These are phyloP conservation scores for Cheilosia variabilis DNA, from an alignment of 2,888 invertebrate genomes.

Conservation along the genomic window DNA sequence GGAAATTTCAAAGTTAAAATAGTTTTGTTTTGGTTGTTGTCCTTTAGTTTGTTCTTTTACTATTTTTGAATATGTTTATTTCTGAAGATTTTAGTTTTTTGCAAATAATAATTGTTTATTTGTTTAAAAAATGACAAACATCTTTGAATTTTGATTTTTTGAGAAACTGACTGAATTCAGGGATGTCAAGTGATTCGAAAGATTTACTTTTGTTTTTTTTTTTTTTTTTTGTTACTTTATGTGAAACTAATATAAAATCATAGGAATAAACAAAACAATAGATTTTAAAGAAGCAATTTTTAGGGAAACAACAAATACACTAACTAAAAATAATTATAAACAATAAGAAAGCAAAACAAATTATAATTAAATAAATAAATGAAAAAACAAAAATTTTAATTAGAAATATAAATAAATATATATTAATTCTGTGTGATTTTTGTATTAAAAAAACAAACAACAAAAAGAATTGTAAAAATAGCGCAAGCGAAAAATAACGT, in stretches of 20 bases:
- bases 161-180: no score
- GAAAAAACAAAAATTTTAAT: constrained; percentile 54
- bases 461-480: constrained; percentile 63
- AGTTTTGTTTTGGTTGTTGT: no score
- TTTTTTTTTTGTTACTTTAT: constrained; percentile 20
- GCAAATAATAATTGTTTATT: no score
- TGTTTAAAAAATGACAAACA: no score
- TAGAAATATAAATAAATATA: constrained; percentile 70
- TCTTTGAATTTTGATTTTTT: no score
- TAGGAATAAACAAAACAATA: constrained; percentile 49
- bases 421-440: constrained; percentile 76
- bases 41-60: no score
- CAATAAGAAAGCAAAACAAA: constrained; percentile 37
- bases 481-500: constrained; percentile 43
- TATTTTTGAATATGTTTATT: no score
- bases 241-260: constrained; percentile 37
- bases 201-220: constrained; percentile 49
- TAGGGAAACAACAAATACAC: constrained; percentile 72
- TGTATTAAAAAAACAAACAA: constrained; percentile 75
- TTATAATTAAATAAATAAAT: constrained; percentile 59
- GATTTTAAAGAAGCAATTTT: constrained; percentile 72
- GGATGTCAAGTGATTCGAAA: constrained; percentile 60
- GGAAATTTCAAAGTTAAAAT: no score
- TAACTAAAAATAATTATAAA: constrained; percentile 64
- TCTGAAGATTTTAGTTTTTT: no score